phyloP scores from a whole-genome alignment of 2,797 vertebrate genomes.

The Falco cherrug region DNA sequence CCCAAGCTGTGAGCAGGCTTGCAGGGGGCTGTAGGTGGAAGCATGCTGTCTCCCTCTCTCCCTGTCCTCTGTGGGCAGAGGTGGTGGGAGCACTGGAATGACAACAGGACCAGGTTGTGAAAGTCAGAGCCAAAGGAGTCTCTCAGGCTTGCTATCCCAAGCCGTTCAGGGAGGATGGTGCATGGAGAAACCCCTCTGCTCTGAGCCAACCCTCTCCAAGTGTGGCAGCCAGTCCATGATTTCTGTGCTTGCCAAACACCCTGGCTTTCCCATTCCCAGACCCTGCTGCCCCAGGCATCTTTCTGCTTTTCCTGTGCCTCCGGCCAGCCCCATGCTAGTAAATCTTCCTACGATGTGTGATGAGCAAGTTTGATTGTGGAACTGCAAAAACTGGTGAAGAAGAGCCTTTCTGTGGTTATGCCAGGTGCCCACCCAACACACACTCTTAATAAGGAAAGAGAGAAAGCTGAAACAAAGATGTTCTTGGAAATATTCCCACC shows the following conservation, averaged over 20 bases:
- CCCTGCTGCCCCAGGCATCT: background rate
- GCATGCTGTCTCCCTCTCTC: background rate
- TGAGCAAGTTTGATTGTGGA: background rate
- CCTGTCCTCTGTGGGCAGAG: background rate
- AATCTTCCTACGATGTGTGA: background rate
- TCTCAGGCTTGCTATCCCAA: background rate
- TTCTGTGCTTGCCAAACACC: background rate
- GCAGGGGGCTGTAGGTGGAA: background rate
- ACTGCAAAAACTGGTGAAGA: background rate
- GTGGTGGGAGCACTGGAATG: background rate
- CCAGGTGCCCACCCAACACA: accelerated
- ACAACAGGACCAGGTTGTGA: background rate
- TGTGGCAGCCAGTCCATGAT: accelerated
- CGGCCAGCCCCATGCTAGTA: background rate
- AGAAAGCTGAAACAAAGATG: background rate
- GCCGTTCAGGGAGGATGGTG: background rate
- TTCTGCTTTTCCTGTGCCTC: background rate
- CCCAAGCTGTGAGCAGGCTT: background rate
- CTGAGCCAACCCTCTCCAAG: background rate
- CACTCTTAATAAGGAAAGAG: background rate
- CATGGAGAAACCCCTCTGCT: background rate
- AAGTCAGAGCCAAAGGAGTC: background rate
- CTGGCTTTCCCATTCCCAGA: background rate
- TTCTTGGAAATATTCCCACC: background rate
- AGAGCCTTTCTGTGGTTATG: background rate